phyloP scores from a whole-genome alignment of 2,888 invertebrate species.

The Cartodere bifasciata region DNA sequence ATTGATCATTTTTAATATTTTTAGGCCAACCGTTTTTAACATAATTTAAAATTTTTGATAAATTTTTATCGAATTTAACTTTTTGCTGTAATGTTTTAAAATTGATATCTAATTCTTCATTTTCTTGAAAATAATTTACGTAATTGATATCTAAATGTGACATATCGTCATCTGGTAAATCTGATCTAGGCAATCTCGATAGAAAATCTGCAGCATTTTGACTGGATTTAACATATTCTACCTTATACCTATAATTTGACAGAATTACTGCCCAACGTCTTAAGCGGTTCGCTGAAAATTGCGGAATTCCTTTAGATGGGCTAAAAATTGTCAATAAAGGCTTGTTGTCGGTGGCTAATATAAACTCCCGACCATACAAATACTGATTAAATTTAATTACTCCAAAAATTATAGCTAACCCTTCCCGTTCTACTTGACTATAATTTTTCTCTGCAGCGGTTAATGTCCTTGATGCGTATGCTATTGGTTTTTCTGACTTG shows the following conservation, averaged over 20 bases:
- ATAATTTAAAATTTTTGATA: too few relatives aligned
- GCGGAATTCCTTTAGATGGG: constrained; percentile 7
- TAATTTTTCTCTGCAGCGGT: constrained; percentile 6
- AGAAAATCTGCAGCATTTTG: constrained; percentile 7
- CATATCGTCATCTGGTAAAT: too few relatives aligned
- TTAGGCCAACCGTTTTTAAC: too few relatives aligned
- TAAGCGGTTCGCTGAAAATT: constrained; percentile 5
- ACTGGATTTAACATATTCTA: too few relatives aligned
- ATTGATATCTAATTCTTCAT: too few relatives aligned
- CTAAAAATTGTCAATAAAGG: too few relatives aligned
- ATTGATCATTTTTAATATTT: too few relatives aligned
- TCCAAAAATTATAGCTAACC: constrained; percentile 2
- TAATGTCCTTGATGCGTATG: constrained; percentile 4
- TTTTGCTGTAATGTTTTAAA: too few relatives aligned
- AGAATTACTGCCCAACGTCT: constrained; percentile 10
- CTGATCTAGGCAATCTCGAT: too few relatives aligned
- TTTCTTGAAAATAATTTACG: too few relatives aligned
- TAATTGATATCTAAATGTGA: not conserved
- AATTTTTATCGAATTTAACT: too few relatives aligned
- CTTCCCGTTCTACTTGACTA: constrained; percentile 8
- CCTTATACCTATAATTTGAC: constrained; percentile 7
- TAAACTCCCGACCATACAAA: constrained; percentile 7
- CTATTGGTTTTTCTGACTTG: not conserved
- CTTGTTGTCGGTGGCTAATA: too few relatives aligned
- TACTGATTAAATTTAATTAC: constrained; percentile 10